Percentiles rank a stretch among this genome's conserved stretches.
phyloP scores from a whole-genome alignment of 2,113 vertebrate genomes.

The Hypocryptadius cinnamomeus region DNA sequence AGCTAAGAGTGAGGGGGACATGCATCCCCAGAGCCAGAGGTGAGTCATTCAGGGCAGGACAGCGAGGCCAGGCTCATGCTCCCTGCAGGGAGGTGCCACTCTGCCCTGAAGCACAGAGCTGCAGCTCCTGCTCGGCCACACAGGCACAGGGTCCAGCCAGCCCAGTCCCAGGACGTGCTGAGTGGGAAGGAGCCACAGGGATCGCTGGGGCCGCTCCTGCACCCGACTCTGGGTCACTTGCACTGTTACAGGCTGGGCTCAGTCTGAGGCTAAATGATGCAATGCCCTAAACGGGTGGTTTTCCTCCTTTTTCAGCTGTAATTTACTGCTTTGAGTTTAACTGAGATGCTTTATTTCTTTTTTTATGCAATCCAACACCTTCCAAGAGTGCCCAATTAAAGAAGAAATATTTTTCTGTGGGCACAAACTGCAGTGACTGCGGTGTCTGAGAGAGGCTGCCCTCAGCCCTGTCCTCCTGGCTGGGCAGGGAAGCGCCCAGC shows the following conservation, averaged over 20 bases:
- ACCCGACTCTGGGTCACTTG: accelerated
- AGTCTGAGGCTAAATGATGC: accelerated
- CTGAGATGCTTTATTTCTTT: neutral
- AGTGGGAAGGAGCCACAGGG: neutral
- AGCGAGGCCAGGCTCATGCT: neutral
- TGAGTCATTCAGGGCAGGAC: neutral
- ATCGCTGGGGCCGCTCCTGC: neutral
- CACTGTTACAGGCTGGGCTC: accelerated
- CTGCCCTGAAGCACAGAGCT: accelerated
- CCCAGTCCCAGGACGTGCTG: neutral
- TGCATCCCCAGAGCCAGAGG: neutral
- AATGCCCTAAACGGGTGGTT: neutral
- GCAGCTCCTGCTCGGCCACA: neutral
- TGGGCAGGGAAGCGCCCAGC: neutral
- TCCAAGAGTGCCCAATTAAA: neutral
- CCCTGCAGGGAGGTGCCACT: accelerated
- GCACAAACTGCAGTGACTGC: neutral
- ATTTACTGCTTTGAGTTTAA: neutral
- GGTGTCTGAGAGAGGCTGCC: neutral
- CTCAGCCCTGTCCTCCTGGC: neutral
- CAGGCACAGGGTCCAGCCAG: neutral
- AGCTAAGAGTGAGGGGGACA: neutral
- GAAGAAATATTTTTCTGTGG: neutral
- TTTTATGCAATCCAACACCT: neutral
- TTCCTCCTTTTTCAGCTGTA: neutral